phyloP scores from a whole-genome alignment of 1,140 invertebrate genomes.

The Papilio helenus region DNA sequence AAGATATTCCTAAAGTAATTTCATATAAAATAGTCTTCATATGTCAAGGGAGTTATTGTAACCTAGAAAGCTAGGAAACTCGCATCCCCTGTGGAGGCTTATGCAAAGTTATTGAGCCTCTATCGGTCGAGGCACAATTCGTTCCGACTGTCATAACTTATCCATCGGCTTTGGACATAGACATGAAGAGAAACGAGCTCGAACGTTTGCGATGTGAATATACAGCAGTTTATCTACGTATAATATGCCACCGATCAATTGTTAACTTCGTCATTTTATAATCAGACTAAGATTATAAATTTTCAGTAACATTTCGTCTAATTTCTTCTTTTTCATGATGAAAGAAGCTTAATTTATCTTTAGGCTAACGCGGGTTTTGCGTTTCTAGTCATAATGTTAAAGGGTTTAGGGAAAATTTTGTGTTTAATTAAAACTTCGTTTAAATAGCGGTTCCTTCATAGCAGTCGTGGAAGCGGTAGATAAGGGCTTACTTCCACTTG shows the following conservation, averaged over 20 bases:
- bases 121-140: background rate
- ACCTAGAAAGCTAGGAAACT: background rate
- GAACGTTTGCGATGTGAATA: background rate
- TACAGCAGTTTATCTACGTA: background rate
- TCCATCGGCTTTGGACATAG: constrained; percentile 27
- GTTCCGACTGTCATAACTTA: constrained; percentile 24
- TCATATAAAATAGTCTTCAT: background rate
- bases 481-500: constrained; percentile 3
- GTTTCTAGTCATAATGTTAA: background rate
- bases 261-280: background rate
- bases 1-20: background rate
- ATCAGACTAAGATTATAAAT: background rate
- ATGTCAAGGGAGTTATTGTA: background rate
- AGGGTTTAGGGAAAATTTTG: constrained; percentile 3
- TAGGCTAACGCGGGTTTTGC: background rate
- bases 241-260: background rate
- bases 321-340: background rate
- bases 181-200: constrained; percentile 27
- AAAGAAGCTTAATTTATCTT: background rate
- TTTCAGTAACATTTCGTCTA: background rate
- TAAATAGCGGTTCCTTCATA: background rate
- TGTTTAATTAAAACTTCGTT: constrained; percentile 20
- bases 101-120: constrained; percentile 22
- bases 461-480: background rate
- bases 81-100: background rate